Conservation (phyloP, 2,113 vertebrate genomes). For the Copsychus sechellarum region DNA sequence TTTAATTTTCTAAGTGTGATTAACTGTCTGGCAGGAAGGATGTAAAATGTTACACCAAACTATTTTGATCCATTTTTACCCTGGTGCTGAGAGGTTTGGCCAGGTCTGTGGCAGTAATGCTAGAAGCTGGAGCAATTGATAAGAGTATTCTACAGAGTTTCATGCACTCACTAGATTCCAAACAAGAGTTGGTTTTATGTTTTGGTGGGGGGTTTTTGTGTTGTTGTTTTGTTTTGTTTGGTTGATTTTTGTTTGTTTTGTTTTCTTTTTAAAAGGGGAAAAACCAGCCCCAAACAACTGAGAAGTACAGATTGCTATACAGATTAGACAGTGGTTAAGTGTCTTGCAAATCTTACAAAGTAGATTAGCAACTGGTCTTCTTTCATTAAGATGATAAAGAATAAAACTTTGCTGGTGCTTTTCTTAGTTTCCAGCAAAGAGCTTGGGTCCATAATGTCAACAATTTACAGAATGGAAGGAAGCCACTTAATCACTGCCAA, state of each 20-base stretch:
- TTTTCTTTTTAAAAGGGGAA: accelerated
- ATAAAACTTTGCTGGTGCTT: neutral
- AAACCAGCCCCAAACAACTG: neutral
- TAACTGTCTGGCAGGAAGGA: neutral
- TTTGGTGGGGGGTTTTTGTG: neutral
- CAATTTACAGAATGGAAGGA: neutral
- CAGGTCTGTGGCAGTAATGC: neutral
- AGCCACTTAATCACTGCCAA: neutral
- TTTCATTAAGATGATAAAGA: neutral
- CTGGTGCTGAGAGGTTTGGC: neutral
- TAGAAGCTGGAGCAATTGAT: neutral
- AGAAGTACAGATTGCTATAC: neutral
- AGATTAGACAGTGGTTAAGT: neutral
- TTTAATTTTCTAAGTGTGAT: neutral
- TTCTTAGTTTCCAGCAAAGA: neutral
- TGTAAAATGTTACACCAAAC: neutral
- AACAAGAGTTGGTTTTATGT: neutral
- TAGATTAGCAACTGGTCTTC: neutral
- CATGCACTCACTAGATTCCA: neutral
- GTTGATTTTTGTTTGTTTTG: neutral
- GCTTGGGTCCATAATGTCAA: neutral
- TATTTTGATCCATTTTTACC: neutral
- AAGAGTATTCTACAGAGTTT: neutral
- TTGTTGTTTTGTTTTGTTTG: no score
- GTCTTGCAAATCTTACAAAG: neutral